phyloP scores from a whole-genome alignment of 2,888 invertebrate species.

The Rutpela maculata region DNA sequence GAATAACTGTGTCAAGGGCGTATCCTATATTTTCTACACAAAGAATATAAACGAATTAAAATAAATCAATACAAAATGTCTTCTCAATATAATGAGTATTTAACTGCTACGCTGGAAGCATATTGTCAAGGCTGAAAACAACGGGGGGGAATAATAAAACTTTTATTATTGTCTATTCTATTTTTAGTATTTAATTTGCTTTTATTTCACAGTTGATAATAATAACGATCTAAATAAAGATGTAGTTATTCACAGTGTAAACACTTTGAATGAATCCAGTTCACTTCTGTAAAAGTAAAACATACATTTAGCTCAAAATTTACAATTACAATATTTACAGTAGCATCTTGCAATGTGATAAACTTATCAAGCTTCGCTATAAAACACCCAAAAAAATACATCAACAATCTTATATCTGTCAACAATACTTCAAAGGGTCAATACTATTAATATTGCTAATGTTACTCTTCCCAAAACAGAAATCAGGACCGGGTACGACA shows the following conservation, averaged over 20 bases:
- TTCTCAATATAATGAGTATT: slow-evolving; percentile 16
- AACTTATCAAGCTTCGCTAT: neutral
- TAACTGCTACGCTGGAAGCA: neutral
- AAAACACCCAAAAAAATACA: neutral
- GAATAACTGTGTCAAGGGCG: slow-evolving; percentile 17
- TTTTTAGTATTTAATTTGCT: slow-evolving; percentile 22
- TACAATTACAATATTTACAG: slow-evolving; percentile 1
- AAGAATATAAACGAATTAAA: slow-evolving; percentile 11
- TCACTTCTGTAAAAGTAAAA: neutral
- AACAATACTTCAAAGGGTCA: neutral
- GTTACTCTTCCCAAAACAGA: too few relatives aligned
- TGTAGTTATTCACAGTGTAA: slow-evolving; percentile 19
- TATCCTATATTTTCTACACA: slow-evolving; percentile 7
- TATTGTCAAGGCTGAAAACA: slow-evolving; percentile 1
- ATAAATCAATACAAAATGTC: slow-evolving; percentile 20
- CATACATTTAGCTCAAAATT: neutral
- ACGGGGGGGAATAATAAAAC: slow-evolving; percentile 7
- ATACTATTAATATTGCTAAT: neutral
- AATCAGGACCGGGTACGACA: too few relatives aligned
- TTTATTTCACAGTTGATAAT: slow-evolving; percentile 32
- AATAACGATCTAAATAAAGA: slow-evolving; percentile 20
- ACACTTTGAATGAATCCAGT: slow-evolving; percentile 14
- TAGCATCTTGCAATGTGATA: neutral
- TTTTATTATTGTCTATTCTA: slow-evolving; percentile 19
- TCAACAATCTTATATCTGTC: neutral